These are phyloP conservation scores for Pseudopleuronectes americanus DNA, from an alignment of 2,797 vertebrate species.

Conservation along the genomic window DNA sequence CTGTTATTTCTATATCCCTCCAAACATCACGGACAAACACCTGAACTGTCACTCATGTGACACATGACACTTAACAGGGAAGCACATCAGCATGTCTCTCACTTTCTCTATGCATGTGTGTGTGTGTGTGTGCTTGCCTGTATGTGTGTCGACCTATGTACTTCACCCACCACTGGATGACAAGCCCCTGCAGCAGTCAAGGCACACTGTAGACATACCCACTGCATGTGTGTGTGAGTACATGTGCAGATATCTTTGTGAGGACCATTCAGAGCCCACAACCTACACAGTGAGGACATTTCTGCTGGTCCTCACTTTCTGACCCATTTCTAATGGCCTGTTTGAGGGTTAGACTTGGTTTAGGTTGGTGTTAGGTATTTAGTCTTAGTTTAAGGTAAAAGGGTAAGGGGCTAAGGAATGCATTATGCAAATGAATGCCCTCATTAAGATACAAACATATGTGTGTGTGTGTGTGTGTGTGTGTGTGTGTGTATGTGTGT, in stretches of 20 bases:
- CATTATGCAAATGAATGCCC: slow-evolving; percentile 5
- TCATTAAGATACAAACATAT: neutral
- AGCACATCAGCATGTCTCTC: slow-evolving; percentile 36
- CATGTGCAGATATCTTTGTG: no score
- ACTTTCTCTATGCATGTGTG: slow-evolving; percentile 13
- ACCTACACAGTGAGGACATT: no score
- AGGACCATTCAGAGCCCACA: no score
- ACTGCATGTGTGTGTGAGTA: slow-evolving; percentile 12
- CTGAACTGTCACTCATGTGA: slow-evolving; percentile 57
- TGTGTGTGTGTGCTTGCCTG: neutral
- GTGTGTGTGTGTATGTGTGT: slow-evolving; percentile 36
- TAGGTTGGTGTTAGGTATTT: no score
- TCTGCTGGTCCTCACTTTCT: no score
- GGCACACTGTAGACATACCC: slow-evolving; percentile 45
- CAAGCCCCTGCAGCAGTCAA: slow-evolving; percentile 69
- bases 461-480: slow-evolving; percentile 35
- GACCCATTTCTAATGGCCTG: no score
- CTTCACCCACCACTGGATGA: slow-evolving; percentile 61
- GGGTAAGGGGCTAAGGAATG: no score
- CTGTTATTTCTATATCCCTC: slow-evolving; percentile 19
- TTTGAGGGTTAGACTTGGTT: no score
- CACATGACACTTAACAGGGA: slow-evolving; percentile 49
- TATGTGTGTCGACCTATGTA: slow-evolving; percentile 30
- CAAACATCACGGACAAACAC: slow-evolving; percentile 48
- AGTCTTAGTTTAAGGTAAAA: no score